phyloP scores from a whole-genome alignment of 2,888 invertebrate species.

The Myathropa florea region DNA sequence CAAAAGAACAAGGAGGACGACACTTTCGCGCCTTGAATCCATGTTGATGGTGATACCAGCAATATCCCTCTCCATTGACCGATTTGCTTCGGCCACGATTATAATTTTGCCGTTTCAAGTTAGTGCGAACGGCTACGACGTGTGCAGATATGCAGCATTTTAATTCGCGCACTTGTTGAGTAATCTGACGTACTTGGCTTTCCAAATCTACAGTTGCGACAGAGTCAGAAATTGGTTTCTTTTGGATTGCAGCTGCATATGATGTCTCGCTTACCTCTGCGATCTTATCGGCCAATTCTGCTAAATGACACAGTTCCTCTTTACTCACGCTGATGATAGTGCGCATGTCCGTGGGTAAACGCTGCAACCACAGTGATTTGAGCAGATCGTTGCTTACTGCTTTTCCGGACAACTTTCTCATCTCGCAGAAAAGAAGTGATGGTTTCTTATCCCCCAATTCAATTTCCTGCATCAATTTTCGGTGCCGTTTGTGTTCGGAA shows the following conservation, averaged over 20 bases:
- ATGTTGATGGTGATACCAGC: slow-evolving; percentile 17
- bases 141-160: not conserved
- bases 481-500: slow-evolving; percentile 68
- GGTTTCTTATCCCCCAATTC: slow-evolving; percentile 73
- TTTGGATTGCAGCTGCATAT: not conserved
- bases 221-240: not conserved
- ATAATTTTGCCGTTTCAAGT: slow-evolving; percentile 10
- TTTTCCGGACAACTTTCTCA: slow-evolving; percentile 70
- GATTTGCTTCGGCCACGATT: not conserved
- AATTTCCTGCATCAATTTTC: slow-evolving; percentile 69
- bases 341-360: slow-evolving; percentile 69
- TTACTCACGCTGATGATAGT: slow-evolving; percentile 68
- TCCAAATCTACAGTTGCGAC: not conserved
- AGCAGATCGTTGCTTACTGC: slow-evolving; percentile 66
- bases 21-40: slow-evolving; percentile 53
- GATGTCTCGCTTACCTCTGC: slow-evolving; percentile 51
- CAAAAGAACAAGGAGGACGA: slow-evolving; percentile 22
- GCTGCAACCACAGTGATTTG: slow-evolving; percentile 72
- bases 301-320: slow-evolving; percentile 50
- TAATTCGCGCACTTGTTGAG: not conserved
- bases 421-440: slow-evolving; percentile 72
- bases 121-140: not conserved
- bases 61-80: not conserved
- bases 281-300: slow-evolving; percentile 63
- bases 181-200: not conserved